Conservation (phyloP, 92 coral and sea anemone genomes). For the Parazoanthus atlanticus region DNA sequence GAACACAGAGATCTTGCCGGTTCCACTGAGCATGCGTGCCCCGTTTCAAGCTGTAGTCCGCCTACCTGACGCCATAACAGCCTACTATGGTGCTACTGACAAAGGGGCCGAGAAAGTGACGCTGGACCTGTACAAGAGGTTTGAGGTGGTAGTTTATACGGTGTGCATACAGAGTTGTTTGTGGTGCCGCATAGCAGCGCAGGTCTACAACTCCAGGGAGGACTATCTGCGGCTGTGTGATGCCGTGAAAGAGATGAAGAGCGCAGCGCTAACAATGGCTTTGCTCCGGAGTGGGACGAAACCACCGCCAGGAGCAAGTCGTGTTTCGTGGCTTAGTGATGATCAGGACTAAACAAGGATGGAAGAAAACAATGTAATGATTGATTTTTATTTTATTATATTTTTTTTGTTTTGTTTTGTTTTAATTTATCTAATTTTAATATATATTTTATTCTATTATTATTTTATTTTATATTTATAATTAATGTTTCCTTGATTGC, state of each 20-base stretch:
- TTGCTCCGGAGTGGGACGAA: slow-evolving; percentile 19
- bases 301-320: neutral
- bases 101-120: slow-evolving; percentile 49
- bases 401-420: too few relatives aligned
- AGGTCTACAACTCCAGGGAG: slow-evolving; percentile 12
- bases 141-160: neutral
- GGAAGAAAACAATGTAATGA: too few relatives aligned
- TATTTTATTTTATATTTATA: too few relatives aligned
- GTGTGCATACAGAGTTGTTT: slow-evolving; percentile 24
- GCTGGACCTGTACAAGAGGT: slow-evolving; percentile 12
- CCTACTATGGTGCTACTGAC: slow-evolving; percentile 67
- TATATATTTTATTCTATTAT: too few relatives aligned
- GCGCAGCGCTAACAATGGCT: slow-evolving; percentile 28
- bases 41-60: slow-evolving; percentile 78
- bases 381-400: too few relatives aligned
- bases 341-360: neutral
- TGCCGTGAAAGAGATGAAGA: slow-evolving; percentile 25
- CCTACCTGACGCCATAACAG: slow-evolving; percentile 60
- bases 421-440: too few relatives aligned
- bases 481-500: too few relatives aligned
- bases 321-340: slow-evolving; percentile 35
- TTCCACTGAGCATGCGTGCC: slow-evolving; percentile 86
- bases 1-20: slow-evolving; percentile 76
- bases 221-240: slow-evolving; percentile 8
- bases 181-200: slow-evolving; percentile 39